Evolutionary conservation across 1,140 invertebrate genomes (phyloP).

Genomic region (Magallana ariakensis): DNA sequence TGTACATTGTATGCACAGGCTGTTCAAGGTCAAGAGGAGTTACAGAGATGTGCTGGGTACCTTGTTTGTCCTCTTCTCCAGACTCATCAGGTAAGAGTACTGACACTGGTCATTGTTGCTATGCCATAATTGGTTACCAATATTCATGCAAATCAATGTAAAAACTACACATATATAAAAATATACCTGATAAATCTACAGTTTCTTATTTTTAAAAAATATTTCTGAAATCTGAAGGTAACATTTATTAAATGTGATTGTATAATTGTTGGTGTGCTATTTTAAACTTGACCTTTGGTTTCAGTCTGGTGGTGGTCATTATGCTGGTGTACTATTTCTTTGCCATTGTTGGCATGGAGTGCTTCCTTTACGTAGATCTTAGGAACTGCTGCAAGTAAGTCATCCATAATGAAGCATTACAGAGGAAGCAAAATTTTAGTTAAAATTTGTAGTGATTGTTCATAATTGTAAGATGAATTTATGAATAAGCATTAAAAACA

Average conservation of each 20-base stretch:
- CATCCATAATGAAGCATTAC: neutral
- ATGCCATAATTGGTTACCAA: too few species aligned
- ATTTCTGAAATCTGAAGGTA: too few species aligned
- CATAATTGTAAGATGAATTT: too few species aligned
- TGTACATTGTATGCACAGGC: conserved; percentile 66
- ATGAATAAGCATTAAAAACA: too few species aligned
- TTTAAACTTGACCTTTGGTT: conserved; percentile 45
- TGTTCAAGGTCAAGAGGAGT: conserved; percentile 88
- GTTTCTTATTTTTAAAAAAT: too few species aligned
- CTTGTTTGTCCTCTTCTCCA: conserved; percentile 88
- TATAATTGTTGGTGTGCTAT: neutral
- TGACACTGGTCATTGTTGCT: too few species aligned
- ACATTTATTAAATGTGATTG: too few species aligned
- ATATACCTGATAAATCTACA: too few species aligned
- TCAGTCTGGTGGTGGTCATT: conserved; percentile 88
- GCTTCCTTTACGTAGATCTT: conserved; percentile 89
- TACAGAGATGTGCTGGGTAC: conserved; percentile 95
- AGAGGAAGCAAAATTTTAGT: too few species aligned
- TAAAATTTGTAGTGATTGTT: too few species aligned
- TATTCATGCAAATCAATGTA: too few species aligned
- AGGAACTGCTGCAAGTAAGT: conserved; percentile 91
- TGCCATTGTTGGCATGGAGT: conserved; percentile 94
- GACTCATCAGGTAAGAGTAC: conserved; percentile 83
- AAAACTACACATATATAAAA: too few species aligned
- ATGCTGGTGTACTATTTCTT: conserved; percentile 94